Percentiles rank a stretch among this genome's conserved stretches.
Conservation (phyloP, 2,113 vertebrate genomes). For the Scartelaos histophorus region DNA sequence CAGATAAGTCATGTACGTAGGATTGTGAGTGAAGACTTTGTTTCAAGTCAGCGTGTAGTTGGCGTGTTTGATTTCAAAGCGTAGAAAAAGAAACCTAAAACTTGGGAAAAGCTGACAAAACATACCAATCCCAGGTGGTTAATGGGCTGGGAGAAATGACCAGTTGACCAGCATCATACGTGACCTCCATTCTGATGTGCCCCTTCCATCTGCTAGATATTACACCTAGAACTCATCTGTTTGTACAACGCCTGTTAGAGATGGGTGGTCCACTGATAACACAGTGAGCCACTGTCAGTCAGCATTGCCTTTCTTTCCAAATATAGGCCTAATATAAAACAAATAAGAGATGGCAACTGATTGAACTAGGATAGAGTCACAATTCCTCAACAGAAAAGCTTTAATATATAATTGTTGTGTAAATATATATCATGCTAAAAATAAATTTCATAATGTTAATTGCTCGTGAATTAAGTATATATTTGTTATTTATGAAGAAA, state of each 20-base stretch:
- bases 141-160: conserved; percentile 77
- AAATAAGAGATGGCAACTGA: conserved; percentile 3
- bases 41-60: conserved; percentile 41
- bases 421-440: too few relatives aligned
- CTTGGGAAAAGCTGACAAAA: conserved; percentile 79
- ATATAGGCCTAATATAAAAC: background rate
- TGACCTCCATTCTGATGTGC: conserved; percentile 63
- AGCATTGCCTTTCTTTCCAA: conserved; percentile 46
- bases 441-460: too few relatives aligned
- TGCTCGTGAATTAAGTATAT: too few relatives aligned
- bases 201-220: conserved; percentile 80
- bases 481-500: too few relatives aligned
- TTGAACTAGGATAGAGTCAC: background rate
- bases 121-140: conserved; percentile 79
- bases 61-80: conserved; percentile 76
- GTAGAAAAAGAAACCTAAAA: conserved; percentile 74
- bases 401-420: too few relatives aligned
- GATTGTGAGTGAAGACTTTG: conserved; percentile 53
- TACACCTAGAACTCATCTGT: conserved; percentile 70
- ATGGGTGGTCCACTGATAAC: conserved; percentile 78
- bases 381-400: background rate
- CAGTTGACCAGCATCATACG: conserved; percentile 77
- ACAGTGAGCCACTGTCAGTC: conserved; percentile 53
- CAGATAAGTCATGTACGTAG: conserved; percentile 38
- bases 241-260: conserved; percentile 70